Base-by-base conservation (phyloP, 2,797 vertebrate genomes). In the Lacerta bilineata region DNA sequence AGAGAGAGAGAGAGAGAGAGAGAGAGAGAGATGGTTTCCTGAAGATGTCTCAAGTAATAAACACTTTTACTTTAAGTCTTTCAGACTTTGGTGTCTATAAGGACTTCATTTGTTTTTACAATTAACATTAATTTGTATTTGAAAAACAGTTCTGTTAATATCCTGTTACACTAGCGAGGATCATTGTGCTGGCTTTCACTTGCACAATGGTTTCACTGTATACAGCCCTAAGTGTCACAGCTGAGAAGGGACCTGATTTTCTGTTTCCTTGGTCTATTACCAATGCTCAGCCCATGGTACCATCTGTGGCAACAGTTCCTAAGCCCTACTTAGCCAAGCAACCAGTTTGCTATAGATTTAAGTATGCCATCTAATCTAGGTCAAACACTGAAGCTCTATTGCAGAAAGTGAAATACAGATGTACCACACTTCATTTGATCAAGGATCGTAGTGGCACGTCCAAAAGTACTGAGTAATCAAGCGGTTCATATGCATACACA, bases 81-180 rank as follows among this genome's bases (percentile, higher is more conserved):
- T 29, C 17, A 87, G 66, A 46, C 20, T 13, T 18, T n/a, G 59
- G 59, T 18, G 15, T 80, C 33, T 39, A 17, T 36, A 80, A 43
- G 11, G 50, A 83, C 68, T 13, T 59, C 11, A 13, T 39, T 74
- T 36, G 27, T 81, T 5, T 64, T 36, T 8, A 39, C 2, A 81
- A 64, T 41, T 41, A 36, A 46, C 27, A 55, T 3, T 46, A 77
- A n/a, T 8, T 8, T 25, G 8, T 71, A 50, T 74, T 72, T 61
- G 43, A 87, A 90, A 69, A n/a, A 50, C 20, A 75, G n/a, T 25
- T 36, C 41, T 55, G 80, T 33, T 39, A 59, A 74, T 72, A 36
- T 36, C 20, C 46, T 50, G 25, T 20, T 15, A 71, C 46, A 39
- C n/a, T 81, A 59, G 50, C 4, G 50, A 13, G 50, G 13, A 55